Base-by-base conservation (phyloP, 2,888 invertebrate species). In the Anodontia alba region DNA sequence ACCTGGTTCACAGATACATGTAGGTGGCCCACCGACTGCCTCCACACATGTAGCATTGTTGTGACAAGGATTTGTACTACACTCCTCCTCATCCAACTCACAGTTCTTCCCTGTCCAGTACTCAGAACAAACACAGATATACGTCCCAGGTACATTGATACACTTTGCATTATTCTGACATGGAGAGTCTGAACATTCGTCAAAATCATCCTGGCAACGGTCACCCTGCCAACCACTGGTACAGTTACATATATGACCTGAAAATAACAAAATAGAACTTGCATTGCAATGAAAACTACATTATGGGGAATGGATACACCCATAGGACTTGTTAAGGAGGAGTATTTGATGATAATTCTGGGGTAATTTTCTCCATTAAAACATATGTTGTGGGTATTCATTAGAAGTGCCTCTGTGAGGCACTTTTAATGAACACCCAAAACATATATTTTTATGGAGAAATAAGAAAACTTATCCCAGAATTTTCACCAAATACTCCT, bases 111-210 rank as follows among this genome's bases (percentile, higher is more conserved):
- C 92, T 3, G 90, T 91, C 92, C 92, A 93, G 73, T 81, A 86
- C 0, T 79, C 76, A 0, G 77, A 67, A 93, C 99, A 99, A 73
- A 97, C 96, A 92, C 99, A 99, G 90, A 97, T 96, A 94, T 98
- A 99, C 0, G 97, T 97, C 1, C 90, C 91, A 20, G 98, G 95
- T 38, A 97, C 96, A 92, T 99, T 98, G 78, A 96, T 96, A 93
- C 99, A 99, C 0, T 96, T 96, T 12, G 98, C 92, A n/a, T 83
- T 88, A 69, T 90, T 87, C 26, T 79, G 54, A 79, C 91, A 91
- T 0, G 88, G 88, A 8, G 69, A 29, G 20, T 78, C 46, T 42
- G 42, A 38, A 81, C 91, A 91, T 42, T 77, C 89, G 82, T 67
- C 76, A 29, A 84, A 85, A 88, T 80, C 73, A 7, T 31, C 33